Percentiles rank a stretch among this genome's conserved stretches.
These are phyloP conservation scores for Vireo altiloquus DNA, from an alignment of 2,113 vertebrate species.

Conservation along the genomic window DNA sequence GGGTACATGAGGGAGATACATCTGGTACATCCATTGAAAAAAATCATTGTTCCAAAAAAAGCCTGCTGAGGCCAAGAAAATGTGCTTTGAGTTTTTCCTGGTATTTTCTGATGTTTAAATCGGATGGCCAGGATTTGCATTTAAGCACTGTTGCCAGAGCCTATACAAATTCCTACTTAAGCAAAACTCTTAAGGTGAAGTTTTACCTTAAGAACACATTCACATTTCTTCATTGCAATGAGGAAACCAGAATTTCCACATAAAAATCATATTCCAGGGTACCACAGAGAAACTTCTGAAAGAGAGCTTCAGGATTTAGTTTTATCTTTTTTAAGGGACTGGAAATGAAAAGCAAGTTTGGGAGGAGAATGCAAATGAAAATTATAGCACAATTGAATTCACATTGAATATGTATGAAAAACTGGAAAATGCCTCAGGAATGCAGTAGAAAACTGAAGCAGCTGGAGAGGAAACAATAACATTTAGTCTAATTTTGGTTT, in stretches of 20 bases:
- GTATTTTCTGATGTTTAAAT: constrained; percentile 44
- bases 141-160: not conserved
- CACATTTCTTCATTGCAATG: not conserved
- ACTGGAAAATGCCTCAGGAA: not conserved
- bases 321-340: not conserved
- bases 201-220: no score
- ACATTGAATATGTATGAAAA: not conserved
- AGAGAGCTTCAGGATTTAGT: not conserved
- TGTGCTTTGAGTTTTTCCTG: constrained; percentile 26
- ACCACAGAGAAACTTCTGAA: not conserved
- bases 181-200: not conserved
- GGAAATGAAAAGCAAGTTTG: not conserved
- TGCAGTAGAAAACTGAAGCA: not conserved
- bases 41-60: not conserved
- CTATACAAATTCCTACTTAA: not conserved
- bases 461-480: not conserved
- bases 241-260: not conserved
- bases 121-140: not conserved
- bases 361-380: not conserved
- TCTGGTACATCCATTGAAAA: constrained; percentile 33
- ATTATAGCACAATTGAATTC: not conserved
- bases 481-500: not conserved
- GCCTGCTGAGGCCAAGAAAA: not conserved
- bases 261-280: not conserved
- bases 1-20: not conserved